phyloP scores from a whole-genome alignment of 2,888 invertebrate genomes.

The Tanypteryx hageni region DNA sequence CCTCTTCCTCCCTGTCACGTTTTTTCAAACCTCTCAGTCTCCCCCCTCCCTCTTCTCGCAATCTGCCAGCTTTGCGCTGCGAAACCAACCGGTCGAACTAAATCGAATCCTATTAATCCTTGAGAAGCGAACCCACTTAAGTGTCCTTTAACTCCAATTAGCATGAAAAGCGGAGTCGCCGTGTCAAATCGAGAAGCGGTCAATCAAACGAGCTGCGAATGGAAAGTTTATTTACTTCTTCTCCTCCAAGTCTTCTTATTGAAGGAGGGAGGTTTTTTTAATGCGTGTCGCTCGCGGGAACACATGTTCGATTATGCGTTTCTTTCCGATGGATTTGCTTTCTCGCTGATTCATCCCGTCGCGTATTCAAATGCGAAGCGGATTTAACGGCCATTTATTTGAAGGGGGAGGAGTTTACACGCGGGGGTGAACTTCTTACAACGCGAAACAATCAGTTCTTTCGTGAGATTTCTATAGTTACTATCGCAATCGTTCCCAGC shows the following conservation, averaged over 20 bases:
- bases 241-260: neutral
- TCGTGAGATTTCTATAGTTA: neutral
- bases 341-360: neutral
- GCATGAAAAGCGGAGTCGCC: conserved; percentile 32
- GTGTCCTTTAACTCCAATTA: conserved; percentile 32
- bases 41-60: neutral
- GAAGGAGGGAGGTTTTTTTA: neutral
- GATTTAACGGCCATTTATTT: neutral
- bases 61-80: neutral
- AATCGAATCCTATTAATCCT: conserved; percentile 13
- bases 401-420: no score
- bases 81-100: conserved; percentile 22
- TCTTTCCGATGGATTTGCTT: neutral
- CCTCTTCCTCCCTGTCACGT: neutral
- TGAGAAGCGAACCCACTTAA: conserved; percentile 19
- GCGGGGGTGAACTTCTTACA: no score
- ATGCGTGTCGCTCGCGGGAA: conserved; percentile 18
- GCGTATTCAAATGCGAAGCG: neutral
- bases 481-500: neutral
- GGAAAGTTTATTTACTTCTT: neutral
- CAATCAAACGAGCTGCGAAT: neutral
- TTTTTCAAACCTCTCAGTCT: neutral
- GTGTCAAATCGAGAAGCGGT: conserved; percentile 18
- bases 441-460: neutral
- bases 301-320: conserved; percentile 9